Percentiles rank a stretch among this genome's conserved stretches.
Evolutionary conservation across 2,797 vertebrate species (phyloP).

Genomic region (Sphenodon punctatus): DNA sequence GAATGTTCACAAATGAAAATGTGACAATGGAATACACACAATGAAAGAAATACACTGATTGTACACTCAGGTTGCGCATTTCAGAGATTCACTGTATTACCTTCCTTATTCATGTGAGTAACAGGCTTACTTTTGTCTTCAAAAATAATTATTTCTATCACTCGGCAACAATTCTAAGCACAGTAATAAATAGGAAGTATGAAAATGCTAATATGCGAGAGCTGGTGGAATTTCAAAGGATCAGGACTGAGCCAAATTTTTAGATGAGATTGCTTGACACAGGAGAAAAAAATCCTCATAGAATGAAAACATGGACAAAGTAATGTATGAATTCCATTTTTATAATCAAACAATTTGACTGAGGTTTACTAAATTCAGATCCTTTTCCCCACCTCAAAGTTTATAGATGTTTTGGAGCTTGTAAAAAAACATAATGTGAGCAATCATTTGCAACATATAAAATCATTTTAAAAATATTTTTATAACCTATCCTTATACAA

Average conservation of each 20-base stretch:
- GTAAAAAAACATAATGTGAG: not conserved
- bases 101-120: conserved; percentile 67
- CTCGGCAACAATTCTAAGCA: conserved; percentile 47
- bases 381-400: conserved; percentile 10
- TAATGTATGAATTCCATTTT: conserved; percentile 41
- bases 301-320: conserved; percentile 15
- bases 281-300: conserved; percentile 14
- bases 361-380: conserved; percentile 8
- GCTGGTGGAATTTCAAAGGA: conserved; percentile 54
- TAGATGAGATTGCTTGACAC: conserved; percentile 57
- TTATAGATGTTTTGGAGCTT: not conserved
- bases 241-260: conserved; percentile 49
- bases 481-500: conserved; percentile 24
- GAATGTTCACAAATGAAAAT: conserved; percentile 51
- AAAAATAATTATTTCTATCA: conserved; percentile 64
- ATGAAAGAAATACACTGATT: conserved; percentile 60
- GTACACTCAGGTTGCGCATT: conserved; percentile 52
- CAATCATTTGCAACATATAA: conserved; percentile 2
- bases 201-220: conserved; percentile 55
- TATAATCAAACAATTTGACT: conserved; percentile 49
- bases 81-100: conserved; percentile 54
- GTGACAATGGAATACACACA: conserved; percentile 61
- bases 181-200: conserved; percentile 48
- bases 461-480: not conserved
- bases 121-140: conserved; percentile 66